Evolutionary conservation across 2,113 vertebrate genomes (phyloP), one percentile per base, ranked within the genome.

Genomic region (Aphyosemion australe): DNA sequence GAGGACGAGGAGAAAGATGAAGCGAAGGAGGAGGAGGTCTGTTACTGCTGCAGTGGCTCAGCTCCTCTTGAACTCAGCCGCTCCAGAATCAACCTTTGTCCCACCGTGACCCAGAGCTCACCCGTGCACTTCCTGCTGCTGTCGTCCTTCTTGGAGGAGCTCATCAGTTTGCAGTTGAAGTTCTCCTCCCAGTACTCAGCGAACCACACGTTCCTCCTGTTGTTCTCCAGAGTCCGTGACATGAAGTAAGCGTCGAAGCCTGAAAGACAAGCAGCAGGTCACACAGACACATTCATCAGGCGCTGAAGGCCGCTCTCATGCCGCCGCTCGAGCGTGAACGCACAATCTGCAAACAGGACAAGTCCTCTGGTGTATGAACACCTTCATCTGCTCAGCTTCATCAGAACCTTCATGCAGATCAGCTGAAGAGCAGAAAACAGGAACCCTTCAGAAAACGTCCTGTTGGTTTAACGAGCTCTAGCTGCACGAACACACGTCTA

Each of bases 141-240:
- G 79, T 98, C 96, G 74, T 98, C 96, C 69, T 94, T 97, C 89
- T 95, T 98, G 1, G 96, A 98, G 14, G 96, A 96, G 4, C 94
- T 98, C 93, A 97, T 97, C 69, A 99, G 86, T 78, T 98, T 97
- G 89, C 97, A 99, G 91, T 99, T 97, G 90, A 99, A 99, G 90
- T 97, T 99, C 84, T 99, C 97, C 80, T 99, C 96, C 97, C 97
- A 99, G 90, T 95, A 98, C 75, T 98, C 97, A 0, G 96, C 96
- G 61, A 99, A 99, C 97, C 97, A 99, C 0, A 98, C 97, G 2
- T 99, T 99, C 87, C 97, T 94, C 49, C 96, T 78, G 88, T 99
- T 99, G 88, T 99, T 99, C 85, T 99, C 97, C 79, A 99, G 87
- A 0, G 95, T 97, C 18, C 96, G 93, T 0, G 96, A 95, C 0